Evolutionary conservation across 2,797 vertebrate species (phyloP).

Genomic region (Coilia nasus): DNA sequence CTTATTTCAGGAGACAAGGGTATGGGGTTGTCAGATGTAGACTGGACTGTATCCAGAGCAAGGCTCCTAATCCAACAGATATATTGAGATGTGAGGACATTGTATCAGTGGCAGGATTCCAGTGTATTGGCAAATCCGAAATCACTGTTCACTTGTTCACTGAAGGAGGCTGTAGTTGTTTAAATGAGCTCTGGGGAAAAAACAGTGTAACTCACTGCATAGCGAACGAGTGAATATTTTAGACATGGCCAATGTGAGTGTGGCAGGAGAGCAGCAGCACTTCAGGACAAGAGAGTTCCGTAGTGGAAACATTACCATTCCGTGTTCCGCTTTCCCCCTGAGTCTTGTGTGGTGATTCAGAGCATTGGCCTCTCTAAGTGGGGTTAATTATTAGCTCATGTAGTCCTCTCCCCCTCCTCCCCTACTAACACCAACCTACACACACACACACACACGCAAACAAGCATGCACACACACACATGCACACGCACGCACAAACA

Average conservation of each 20-base stretch:
- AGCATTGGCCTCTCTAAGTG: not conserved
- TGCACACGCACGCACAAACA: too few species aligned
- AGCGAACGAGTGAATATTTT: too few species aligned
- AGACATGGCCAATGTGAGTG: not conserved
- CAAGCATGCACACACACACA: too few species aligned
- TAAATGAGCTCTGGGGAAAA: too few species aligned
- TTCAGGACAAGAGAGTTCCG: not conserved
- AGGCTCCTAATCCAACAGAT: not conserved
- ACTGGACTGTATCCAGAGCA: not conserved
- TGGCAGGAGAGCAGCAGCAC: not conserved
- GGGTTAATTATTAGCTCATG: not conserved
- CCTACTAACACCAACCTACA: not conserved
- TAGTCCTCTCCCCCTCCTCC: not conserved
- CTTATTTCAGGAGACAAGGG: not conserved
- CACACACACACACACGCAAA: too few species aligned
- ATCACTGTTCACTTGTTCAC: too few species aligned
- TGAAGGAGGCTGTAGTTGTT: too few species aligned
- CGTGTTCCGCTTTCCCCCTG: not conserved
- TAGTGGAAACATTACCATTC: not conserved
- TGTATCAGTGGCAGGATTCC: not conserved
- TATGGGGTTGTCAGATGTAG: not conserved
- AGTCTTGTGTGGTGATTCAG: not conserved
- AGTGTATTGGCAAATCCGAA: not conserved
- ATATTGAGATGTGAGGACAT: not conserved
- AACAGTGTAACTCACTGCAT: too few species aligned